These are phyloP conservation scores for Calephelis virginiensis DNA, from an alignment of 1,140 invertebrate genomes.

Conservation along the genomic window DNA sequence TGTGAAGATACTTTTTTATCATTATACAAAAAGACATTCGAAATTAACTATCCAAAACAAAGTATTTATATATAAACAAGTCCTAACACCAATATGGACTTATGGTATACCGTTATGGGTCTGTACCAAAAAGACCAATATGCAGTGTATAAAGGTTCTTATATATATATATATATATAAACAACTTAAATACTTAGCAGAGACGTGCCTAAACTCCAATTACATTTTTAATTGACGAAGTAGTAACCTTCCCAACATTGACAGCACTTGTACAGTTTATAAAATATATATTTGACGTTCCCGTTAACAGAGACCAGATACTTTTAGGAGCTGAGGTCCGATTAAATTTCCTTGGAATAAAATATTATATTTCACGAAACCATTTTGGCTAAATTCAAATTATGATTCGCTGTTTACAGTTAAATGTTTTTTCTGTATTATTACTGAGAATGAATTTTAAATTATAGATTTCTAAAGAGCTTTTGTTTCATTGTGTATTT, in stretches of 20 bases:
- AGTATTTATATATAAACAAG: too few species aligned
- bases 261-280: background rate
- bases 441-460: background rate
- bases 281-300: slow-evolving; percentile 1
- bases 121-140: too few species aligned
- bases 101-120: too few species aligned
- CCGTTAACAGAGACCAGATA: background rate
- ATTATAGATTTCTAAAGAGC: background rate
- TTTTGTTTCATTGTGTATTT: background rate
- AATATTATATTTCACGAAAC: slow-evolving; percentile 12
- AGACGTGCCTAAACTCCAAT: background rate
- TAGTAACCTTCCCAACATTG: background rate
- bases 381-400: slow-evolving; percentile 4
- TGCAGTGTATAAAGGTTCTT: too few species aligned
- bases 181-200: background rate
- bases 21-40: too few species aligned
- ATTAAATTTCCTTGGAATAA: slow-evolving; percentile 4
- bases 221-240: background rate
- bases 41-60: too few species aligned
- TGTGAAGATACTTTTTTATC: too few species aligned
- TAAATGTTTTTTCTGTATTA: slow-evolving; percentile 10
- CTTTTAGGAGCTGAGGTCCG: background rate
- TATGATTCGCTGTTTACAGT: background rate
- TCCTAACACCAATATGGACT: too few species aligned
- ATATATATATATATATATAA: background rate